These are phyloP conservation scores for Cossypha polioptera DNA, from an alignment of 2,797 vertebrate genomes.

Conservation along the genomic window DNA sequence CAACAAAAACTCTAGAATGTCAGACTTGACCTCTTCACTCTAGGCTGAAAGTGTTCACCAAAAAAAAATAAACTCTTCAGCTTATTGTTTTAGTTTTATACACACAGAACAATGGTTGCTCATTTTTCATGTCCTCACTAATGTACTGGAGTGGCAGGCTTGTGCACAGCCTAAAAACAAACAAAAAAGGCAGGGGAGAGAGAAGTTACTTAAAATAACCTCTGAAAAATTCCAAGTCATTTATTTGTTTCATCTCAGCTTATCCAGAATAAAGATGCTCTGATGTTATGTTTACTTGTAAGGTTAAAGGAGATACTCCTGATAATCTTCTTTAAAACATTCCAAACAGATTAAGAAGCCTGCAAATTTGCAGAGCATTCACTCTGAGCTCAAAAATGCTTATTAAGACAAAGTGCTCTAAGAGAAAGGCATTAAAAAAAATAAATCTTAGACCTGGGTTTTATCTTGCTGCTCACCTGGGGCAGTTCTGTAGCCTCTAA, in stretches of 20 bases:
- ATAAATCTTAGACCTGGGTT: background rate
- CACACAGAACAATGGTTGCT: background rate
- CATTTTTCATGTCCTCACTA: slow-evolving; percentile 1
- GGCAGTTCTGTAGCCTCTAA: background rate
- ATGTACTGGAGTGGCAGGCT: background rate
- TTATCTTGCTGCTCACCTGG: background rate
- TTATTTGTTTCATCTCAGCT: background rate
- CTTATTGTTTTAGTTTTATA: slow-evolving; percentile 9
- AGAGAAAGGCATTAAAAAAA: background rate
- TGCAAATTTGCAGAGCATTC: background rate
- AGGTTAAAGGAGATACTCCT: background rate
- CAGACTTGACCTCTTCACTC: background rate
- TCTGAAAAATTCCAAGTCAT: background rate
- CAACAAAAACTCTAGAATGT: background rate
- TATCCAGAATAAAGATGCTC: background rate
- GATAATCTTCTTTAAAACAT: background rate
- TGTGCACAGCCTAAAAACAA: background rate
- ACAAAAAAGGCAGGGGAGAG: background rate
- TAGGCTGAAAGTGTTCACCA: slow-evolving; percentile 27
- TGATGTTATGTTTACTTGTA: background rate
- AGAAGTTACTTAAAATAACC: background rate
- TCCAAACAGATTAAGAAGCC: background rate
- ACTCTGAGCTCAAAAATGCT: background rate
- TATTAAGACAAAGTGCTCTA: background rate
- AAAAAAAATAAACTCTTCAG: slow-evolving; percentile 6